These are phyloP conservation scores for Kryphioiulus occultus DNA, from an alignment of 2,888 invertebrate species.

Conservation along the genomic window DNA sequence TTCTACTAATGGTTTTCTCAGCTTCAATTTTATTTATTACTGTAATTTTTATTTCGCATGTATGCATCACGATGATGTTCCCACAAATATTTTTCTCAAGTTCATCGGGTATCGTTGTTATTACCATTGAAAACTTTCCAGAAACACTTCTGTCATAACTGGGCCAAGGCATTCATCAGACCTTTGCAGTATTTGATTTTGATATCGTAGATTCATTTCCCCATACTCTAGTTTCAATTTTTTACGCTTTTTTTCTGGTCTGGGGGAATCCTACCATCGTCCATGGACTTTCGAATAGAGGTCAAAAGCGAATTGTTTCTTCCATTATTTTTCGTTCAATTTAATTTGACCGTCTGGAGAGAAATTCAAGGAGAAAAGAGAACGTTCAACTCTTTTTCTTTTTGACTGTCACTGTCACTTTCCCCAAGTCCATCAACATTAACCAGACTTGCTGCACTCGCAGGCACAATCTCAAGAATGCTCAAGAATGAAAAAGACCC, in stretches of 20 bases:
- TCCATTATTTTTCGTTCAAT: too few species aligned
- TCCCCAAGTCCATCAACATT: neutral
- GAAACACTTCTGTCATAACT: too few species aligned
- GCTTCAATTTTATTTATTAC: too few species aligned
- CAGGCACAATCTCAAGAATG: too few species aligned
- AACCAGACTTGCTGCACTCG: too few species aligned
- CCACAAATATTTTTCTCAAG: too few species aligned
- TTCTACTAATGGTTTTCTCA: too few species aligned
- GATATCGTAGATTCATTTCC: neutral
- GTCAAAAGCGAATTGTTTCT: neutral
- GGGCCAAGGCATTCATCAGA: neutral
- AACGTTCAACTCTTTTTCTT: neutral
- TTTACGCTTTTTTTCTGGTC: neutral
- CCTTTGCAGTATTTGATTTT: neutral
- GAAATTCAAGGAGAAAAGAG: neutral
- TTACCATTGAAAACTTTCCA: too few species aligned
- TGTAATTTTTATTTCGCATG: too few species aligned
- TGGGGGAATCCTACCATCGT: neutral
- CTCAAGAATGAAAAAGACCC: too few species aligned
- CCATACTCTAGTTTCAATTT: neutral
- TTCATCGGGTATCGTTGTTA: too few species aligned
- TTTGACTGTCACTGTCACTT: neutral
- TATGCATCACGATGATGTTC: too few species aligned
- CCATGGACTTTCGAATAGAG: slow-evolving; percentile 17
- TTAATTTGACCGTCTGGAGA: neutral